Percentiles rank a stretch among this genome's conserved stretches.
phyloP scores from a whole-genome alignment of 2,888 invertebrate genomes.

The Cerceris rybyensis region DNA sequence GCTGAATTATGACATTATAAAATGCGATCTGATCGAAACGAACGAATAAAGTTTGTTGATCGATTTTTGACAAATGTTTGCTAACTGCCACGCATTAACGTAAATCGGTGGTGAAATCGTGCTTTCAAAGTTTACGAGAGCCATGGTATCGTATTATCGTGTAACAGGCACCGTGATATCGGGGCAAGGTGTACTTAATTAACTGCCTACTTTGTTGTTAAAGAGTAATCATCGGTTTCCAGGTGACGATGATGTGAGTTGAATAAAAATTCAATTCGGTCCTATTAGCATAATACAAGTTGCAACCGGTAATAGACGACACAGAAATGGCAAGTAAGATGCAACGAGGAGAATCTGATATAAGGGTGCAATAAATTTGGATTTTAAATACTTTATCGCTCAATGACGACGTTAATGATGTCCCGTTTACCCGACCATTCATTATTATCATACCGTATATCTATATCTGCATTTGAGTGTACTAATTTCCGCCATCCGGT shows the following conservation, averaged over 20 bases:
- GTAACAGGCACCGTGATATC: constrained; percentile 10
- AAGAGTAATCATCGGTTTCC: constrained; percentile 12
- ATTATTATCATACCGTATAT: too few relatives aligned
- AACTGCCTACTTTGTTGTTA: constrained; percentile 38
- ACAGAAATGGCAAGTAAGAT: neutral
- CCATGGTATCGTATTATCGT: constrained; percentile 25
- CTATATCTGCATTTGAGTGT: too few relatives aligned
- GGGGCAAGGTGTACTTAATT: constrained; percentile 43
- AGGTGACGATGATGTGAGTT: neutral
- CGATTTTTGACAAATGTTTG: constrained; percentile 10
- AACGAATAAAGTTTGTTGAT: constrained; percentile 4
- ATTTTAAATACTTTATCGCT: too few relatives aligned
- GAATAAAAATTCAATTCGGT: constrained; percentile 9
- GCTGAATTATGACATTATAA: constrained; percentile 51
- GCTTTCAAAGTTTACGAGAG: constrained; percentile 49
- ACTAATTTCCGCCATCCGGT: too few relatives aligned
- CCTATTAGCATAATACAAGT: constrained; percentile 50
- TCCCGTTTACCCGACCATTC: too few relatives aligned
- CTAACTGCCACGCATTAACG: constrained; percentile 10
- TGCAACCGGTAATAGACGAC: constrained; percentile 40
- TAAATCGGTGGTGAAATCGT: constrained; percentile 12
- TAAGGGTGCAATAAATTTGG: neutral
- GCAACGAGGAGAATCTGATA: constrained; percentile 4
- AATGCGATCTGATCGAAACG: constrained; percentile 52
- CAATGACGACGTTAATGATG: too few relatives aligned